Base-by-base conservation (phyloP, 2,888 invertebrate species). In the Trissolcus brochymenae region DNA sequence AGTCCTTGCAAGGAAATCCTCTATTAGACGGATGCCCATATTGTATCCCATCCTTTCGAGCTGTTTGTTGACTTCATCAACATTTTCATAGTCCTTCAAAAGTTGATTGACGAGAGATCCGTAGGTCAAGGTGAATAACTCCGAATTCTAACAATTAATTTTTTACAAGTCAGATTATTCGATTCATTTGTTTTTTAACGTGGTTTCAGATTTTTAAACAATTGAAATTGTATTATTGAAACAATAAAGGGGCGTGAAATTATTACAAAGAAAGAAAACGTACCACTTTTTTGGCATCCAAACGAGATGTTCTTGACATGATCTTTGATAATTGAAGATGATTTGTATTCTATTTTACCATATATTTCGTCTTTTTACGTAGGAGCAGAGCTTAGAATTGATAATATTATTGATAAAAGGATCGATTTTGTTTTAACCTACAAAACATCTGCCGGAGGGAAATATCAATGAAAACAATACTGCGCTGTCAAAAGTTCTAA, bases 11-110 rank as follows among this genome's bases (percentile, higher is more conserved):
- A 99, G 91, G 85, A 98, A 99, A 88, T 99, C 99, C 90, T 99
- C 99, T 77, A 99, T 98, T 46, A 99, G 90, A 53, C 99, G 92
- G 62, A 99, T 95, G 11, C 99, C 99, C 93, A 99, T 99, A 87
- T 99, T 99, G 88, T 99, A 99, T 4, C 99, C 99, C 90, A 97
- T 94, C 86, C 96, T 91, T 85, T 98, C 98, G 74, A 98, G 90
- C 86, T 99, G 98, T 86, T 98, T 97, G 88, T 98, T 99, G 0
- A 99, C 98, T 90, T 99, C 98, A 46, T 99, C 98, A 4, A 96
- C 94, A 90, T 96, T 97, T 87, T 99, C 99, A 84, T 95, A 95
- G 88, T 99, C 99, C 89, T 97, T 96, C 17, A 99, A 90, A 91
- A 99, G 94, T 91, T 99, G 99, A 2, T 98, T 95, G 0, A 99